Conservation (phyloP, 2,888 invertebrate species). For the Protophormia terraenovae region DNA sequence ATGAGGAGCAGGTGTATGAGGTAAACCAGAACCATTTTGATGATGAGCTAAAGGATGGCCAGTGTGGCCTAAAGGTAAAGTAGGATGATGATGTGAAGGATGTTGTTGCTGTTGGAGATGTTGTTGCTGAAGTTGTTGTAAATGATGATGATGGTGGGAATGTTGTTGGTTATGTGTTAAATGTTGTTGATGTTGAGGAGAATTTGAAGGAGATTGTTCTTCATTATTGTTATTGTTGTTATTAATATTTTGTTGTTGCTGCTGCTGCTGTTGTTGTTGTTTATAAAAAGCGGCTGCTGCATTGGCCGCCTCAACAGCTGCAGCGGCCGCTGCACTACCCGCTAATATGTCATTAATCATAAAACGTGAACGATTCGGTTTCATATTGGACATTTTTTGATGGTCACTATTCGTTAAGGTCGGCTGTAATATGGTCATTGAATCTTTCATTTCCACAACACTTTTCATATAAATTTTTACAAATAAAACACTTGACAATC, state of each 20-base stretch:
- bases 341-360: conserved; percentile 79
- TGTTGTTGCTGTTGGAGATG: conserved; percentile 58
- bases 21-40: conserved; percentile 25
- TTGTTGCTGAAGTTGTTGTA: conserved; percentile 15
- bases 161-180: conserved; percentile 55
- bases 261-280: conserved; percentile 74
- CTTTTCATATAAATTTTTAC: conserved; percentile 51
- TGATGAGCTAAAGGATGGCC: conserved; percentile 46
- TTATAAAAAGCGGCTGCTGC: conserved; percentile 76
- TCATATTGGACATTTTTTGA: conserved; percentile 74
- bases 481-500: not conserved
- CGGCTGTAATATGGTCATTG: conserved; percentile 79
- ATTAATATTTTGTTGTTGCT: conserved; percentile 70
- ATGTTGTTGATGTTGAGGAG: conserved; percentile 64
- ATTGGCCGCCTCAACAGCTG: conserved; percentile 74
- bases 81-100: conserved; percentile 43
- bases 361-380: conserved; percentile 79
- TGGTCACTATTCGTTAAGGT: conserved; percentile 72
- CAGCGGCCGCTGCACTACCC: conserved; percentile 76
- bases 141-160: conserved; percentile 58
- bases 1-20: conserved; percentile 69
- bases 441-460: conserved; percentile 77
- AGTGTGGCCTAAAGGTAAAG: conserved; percentile 56
- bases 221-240: conserved; percentile 67
- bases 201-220: conserved; percentile 44